Conservation (phyloP, 2,797 vertebrate genomes). For the Sebastes oblongus region DNA sequence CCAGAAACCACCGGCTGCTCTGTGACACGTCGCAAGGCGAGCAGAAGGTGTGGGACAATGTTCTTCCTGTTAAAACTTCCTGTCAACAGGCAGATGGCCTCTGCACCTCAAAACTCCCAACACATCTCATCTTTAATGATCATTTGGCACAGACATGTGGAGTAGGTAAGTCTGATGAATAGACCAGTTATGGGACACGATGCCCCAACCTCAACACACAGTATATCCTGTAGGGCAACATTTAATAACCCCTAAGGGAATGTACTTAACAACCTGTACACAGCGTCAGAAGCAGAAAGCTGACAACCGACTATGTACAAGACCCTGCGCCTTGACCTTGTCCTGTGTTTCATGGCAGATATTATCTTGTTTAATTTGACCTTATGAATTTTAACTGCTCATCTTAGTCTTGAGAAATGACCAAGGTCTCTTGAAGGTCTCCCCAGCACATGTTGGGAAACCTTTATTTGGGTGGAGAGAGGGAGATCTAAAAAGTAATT, state of each 20-base stretch:
- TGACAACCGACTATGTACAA: not conserved
- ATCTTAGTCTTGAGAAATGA: not conserved
- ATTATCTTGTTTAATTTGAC: not conserved
- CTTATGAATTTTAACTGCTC: not conserved
- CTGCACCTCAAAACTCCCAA: not conserved
- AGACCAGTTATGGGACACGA: not conserved
- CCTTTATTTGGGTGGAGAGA: not conserved
- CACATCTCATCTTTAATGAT: not conserved
- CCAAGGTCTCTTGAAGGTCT: not conserved
- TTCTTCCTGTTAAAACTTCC: slow-evolving; percentile 1
- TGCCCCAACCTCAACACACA: not conserved
- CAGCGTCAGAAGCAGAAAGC: not conserved
- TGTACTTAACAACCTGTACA: accelerated
- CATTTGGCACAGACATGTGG: not conserved
- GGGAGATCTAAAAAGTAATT: no score
- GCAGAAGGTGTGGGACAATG: not conserved
- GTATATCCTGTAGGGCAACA: not conserved
- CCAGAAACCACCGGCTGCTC: not conserved
- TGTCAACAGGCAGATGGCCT: slow-evolving; percentile 4
- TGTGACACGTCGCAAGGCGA: not conserved
- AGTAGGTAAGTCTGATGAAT: not conserved
- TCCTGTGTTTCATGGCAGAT: not conserved
- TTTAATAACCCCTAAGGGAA: not conserved
- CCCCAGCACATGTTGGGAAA: not conserved
- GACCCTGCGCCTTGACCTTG: not conserved